These are phyloP conservation scores for Holacanthus passer DNA, from an alignment of 2,113 vertebrate species.

Conservation along the genomic window DNA sequence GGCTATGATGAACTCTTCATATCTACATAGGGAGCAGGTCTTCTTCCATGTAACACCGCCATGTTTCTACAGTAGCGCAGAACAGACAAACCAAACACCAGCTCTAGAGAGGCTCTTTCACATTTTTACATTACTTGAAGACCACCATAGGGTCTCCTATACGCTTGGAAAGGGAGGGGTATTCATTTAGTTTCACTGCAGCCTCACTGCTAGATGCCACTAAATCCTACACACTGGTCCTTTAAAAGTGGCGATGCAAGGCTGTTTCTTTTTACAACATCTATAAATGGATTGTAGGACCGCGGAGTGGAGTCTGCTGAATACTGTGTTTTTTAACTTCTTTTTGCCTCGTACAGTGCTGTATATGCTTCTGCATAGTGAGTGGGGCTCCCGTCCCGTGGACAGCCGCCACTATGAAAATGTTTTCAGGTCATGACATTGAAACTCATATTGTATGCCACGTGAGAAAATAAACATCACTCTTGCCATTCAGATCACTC, in stretches of 20 bases:
- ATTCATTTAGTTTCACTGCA: too few relatives aligned
- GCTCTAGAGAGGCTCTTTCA: too few relatives aligned
- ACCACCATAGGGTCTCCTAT: too few relatives aligned
- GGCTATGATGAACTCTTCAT: too few relatives aligned
- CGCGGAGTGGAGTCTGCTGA: conserved; percentile 3
- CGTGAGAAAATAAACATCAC: not conserved
- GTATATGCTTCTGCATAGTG: not conserved
- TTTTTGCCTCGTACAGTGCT: not conserved
- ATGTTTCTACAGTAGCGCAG: too few relatives aligned
- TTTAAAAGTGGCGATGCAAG: conserved; percentile 10
- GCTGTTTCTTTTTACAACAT: not conserved
- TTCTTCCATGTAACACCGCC: too few relatives aligned
- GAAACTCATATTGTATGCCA: conserved; percentile 1
- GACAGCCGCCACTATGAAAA: not conserved
- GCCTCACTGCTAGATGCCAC: too few relatives aligned
- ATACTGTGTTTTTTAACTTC: conserved; percentile 7
- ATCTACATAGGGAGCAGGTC: too few relatives aligned
- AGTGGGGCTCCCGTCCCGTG: not conserved
- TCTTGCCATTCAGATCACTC: not conserved
- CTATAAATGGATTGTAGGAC: conserved; percentile 22
- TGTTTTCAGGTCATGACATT: conserved; percentile 27
- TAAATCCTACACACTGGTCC: too few relatives aligned
- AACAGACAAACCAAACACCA: too few relatives aligned
- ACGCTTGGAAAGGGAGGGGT: too few relatives aligned
- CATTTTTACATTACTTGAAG: too few relatives aligned